A percentile compares a stretch with the other conserved stretches of the same genome.
Conservation (phyloP, 2,888 invertebrate genomes). For the Thumatha senex region DNA sequence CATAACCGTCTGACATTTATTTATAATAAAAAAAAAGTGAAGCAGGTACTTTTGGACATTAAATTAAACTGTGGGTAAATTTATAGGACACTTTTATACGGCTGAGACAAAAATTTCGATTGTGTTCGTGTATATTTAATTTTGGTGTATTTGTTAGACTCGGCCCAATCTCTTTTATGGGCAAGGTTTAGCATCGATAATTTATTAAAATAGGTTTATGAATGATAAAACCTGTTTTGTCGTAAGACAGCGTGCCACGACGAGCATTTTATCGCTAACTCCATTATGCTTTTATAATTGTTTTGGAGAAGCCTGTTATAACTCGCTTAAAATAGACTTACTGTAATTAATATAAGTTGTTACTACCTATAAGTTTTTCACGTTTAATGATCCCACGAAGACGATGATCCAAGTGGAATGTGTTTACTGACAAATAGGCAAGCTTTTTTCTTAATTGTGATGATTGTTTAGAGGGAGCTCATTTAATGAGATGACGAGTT, state of each 20-base stretch:
- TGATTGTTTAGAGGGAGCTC: too few relatives aligned
- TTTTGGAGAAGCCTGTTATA: constrained; percentile 22
- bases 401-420: too few relatives aligned
- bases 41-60: constrained; percentile 82
- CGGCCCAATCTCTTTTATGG: constrained; percentile 77
- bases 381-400: too few relatives aligned
- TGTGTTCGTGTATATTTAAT: constrained; percentile 83
- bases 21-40: constrained; percentile 75
- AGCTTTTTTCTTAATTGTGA: too few relatives aligned
- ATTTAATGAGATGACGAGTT: too few relatives aligned
- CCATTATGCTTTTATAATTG: constrained; percentile 48
- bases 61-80: constrained; percentile 83
- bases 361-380: too few relatives aligned
- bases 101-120: constrained; percentile 83
- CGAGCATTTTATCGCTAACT: constrained; percentile 51
- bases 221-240: constrained; percentile 72
- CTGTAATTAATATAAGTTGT: too few relatives aligned
- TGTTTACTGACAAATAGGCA: too few relatives aligned
- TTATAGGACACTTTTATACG: constrained; percentile 83
- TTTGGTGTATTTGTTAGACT: constrained; percentile 81
- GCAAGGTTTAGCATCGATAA: constrained; percentile 74
- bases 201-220: constrained; percentile 81
- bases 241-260: constrained; percentile 46
- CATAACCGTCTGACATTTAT: constrained; percentile 78
- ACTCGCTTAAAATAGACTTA: not conserved